Conservation (phyloP, 64 coral and sea anemone genomes). For the Acropora tenuis region DNA sequence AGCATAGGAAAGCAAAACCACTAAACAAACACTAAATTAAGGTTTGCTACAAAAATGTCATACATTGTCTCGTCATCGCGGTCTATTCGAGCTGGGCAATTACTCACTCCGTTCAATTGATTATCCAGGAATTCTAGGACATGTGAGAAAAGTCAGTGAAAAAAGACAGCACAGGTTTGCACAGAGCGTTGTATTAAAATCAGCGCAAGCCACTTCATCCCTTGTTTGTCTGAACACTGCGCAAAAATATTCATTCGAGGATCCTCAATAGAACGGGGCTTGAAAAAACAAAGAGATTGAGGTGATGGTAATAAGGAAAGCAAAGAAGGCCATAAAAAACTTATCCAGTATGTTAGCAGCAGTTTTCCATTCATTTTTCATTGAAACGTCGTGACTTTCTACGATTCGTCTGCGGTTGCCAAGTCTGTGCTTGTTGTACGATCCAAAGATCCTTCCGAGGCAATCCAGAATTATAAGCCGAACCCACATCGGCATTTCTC, state of each 20-base stretch:
- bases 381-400: conserved; percentile 7
- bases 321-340: conserved; percentile 56
- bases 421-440: background rate
- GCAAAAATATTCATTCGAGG: background rate
- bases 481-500: conserved; percentile 68
- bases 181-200: too few relatives aligned
- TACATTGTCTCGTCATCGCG: too few relatives aligned
- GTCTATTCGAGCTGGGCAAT: too few relatives aligned
- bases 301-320: conserved; percentile 31
- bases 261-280: background rate
- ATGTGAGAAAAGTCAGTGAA: too few relatives aligned
- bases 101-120: too few relatives aligned
- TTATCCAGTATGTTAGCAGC: conserved; percentile 44
- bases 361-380: conserved; percentile 49
- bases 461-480: conserved; percentile 61
- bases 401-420: conserved; percentile 20
- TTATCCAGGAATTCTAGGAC: too few relatives aligned
- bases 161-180: too few relatives aligned
- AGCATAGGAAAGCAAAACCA: too few relatives aligned
- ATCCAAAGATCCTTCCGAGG: conserved; percentile 49
- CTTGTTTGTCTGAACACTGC: background rate
- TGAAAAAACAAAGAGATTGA: conserved; percentile 33
- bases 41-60: too few relatives aligned
- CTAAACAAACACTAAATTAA: too few relatives aligned
- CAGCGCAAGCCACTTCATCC: too few relatives aligned